Base-by-base conservation (phyloP, 2,113 vertebrate species). In the Heloderma charlesbogerti region DNA sequence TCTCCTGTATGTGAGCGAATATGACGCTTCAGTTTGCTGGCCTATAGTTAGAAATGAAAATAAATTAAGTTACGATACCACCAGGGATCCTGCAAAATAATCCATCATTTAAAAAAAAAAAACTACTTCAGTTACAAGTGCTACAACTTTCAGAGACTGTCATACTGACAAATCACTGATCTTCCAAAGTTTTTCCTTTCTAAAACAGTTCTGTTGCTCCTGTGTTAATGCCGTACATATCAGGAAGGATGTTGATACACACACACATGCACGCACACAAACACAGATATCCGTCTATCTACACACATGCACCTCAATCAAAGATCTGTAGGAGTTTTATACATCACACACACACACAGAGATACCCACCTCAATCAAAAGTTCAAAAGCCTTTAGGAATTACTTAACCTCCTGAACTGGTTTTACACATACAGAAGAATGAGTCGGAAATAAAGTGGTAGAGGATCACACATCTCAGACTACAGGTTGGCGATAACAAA, bases 11-110 rank as follows among this genome's bases (percentile, higher is more conserved):
- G 97, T 0, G 96, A 97, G 31, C 94, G 93, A 4, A 96, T 0
- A 34, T 97, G 97, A 0, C 95, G 89, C 1, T 96, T 97, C 96
- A 98, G 89, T 74, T 98, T 97, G 88, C 96, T 98, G 2, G 95
- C 97, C 97, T 98, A 45, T 1, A 2, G 27, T 85, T 40, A 78
- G 0, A 63, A 57, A 94, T 51, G 0, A 10, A 90, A 48, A 67
- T 22, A 85, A 0, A 1, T 72, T 18, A 89, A 57, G 86, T 81
- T 43, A 63, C 45, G 74, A 31, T 0, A 25, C 74, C 5, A 29
- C 1, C 48, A 3, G 8, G 57, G 10, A 5, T 0, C 1, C 0
- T 25, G 31, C 43, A 1, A 91, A 93, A 89, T 2, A 43, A 78
- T 37, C 20, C 48, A 16, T 29, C 16, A 10, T 74, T 87, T 92